Conservation (phyloP, 2,113 vertebrate genomes). For the Notothenia rossii region DNA sequence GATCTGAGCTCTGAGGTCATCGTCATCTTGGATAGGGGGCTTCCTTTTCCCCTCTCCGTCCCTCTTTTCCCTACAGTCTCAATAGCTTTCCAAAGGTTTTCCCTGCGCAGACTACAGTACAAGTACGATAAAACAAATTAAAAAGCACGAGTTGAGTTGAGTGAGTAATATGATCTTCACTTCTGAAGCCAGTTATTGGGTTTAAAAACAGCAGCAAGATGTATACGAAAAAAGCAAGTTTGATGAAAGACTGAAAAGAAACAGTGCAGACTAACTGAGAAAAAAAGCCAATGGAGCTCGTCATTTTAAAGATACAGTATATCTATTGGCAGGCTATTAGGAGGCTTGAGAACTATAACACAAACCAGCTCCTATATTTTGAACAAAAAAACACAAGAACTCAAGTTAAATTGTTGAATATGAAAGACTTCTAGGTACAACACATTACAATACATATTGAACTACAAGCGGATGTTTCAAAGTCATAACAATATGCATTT, state of each 20-base stretch:
- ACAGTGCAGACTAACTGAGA: constrained; percentile 14
- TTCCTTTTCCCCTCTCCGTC: constrained; percentile 26
- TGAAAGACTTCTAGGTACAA: neutral
- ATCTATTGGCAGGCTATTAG: constrained; percentile 24
- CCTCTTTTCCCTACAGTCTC: neutral
- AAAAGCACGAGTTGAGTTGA: neutral
- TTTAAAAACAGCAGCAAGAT: neutral
- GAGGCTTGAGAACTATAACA: neutral
- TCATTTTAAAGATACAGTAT: constrained; percentile 31
- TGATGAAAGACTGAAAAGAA: constrained; percentile 16
- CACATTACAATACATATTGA: neutral
- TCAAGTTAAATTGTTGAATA: neutral
- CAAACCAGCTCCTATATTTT: neutral
- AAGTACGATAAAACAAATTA: neutral
- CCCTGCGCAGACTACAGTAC: neutral
- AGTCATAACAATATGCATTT: neutral
- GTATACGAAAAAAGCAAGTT: neutral
- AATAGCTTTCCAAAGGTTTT: neutral
- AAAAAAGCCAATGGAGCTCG: constrained; percentile 4
- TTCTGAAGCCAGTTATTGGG: neutral
- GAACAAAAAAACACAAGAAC: neutral
- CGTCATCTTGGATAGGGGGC: constrained; percentile 23
- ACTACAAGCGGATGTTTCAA: neutral
- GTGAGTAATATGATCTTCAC: constrained; percentile 13
- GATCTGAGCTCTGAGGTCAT: constrained; percentile 71